Evolutionary conservation across 2,113 vertebrate species (phyloP).

Genomic region (Rhinolophus sinicus): DNA sequence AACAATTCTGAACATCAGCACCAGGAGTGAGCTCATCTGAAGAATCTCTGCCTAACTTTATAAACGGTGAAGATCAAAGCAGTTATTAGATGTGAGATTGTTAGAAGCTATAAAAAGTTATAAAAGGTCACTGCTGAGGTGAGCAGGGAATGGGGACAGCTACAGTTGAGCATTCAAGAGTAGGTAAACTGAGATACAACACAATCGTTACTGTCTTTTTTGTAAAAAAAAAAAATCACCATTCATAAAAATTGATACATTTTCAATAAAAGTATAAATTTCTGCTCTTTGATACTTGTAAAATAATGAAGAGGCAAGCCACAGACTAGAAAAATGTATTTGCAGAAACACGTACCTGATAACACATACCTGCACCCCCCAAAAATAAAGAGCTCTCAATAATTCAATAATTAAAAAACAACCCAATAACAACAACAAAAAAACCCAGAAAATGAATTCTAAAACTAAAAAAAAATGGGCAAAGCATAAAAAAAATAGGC

Average conservation of each 20-base stretch:
- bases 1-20: background rate
- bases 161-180: background rate
- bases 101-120: background rate
- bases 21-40: background rate
- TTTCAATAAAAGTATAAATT: slow-evolving; percentile 24
- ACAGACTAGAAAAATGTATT: background rate
- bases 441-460: background rate
- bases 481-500: background rate
- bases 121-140: background rate
- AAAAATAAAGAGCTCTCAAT: background rate
- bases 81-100: background rate
- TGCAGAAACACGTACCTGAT: background rate
- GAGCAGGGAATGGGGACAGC: background rate
- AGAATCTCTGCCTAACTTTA: background rate
- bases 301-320: background rate
- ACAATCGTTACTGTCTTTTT: background rate
- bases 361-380: background rate
- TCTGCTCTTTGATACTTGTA: background rate
- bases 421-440: background rate
- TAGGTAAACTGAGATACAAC: background rate
- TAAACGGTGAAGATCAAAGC: background rate
- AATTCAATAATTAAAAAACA: background rate
- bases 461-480: background rate
- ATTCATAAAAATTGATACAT: background rate
- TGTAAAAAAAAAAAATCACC: background rate